Base-by-base conservation (phyloP, 1,140 invertebrate species). In the Druon quercuslanigerum region DNA sequence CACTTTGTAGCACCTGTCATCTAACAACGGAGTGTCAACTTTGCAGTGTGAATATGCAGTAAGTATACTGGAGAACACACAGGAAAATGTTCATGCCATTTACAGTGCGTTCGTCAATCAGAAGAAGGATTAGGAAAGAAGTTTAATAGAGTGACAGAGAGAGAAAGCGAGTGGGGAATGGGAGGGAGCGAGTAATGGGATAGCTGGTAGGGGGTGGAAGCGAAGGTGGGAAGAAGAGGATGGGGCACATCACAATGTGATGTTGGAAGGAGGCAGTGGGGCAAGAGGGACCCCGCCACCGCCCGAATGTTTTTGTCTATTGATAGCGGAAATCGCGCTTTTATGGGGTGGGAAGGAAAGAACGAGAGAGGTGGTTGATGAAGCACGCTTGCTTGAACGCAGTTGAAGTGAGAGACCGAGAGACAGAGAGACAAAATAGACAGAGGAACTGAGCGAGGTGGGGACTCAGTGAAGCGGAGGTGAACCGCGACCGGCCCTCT, bases 401-500 rank as follows among this genome's bases (percentile, higher is more conserved):
- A 60, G 12, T 60, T 33, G 57, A 4, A 60, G 60, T 71, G 50
- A 51, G 75, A 19, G 71, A 70, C 74, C 76, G 70, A 73, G 50
- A 73, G 73, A 73, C 77, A 82, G 72, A 51, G 19, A 72, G 17
- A 57, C 51, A n/a, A 19, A 20, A 78, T 25, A 74, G 56, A 78
- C 81, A 82, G 81, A 80, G 76, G 82, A 79, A 80, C 81, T 82
- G 82, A 81, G 80, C 82, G 79, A 84, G 73, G 75, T 78, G 80
- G 85, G 85, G 82, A 78, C 78, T 78, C 84, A 83, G 83, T 75
- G 83, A 87, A 89, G 86, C 88, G 89, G 90, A 89, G 89, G 86
- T 90, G 89, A 90, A 90, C 88, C 90, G 89, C 88, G 90, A 90
- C 90, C 89, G 90, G 89, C 90, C 89, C 89, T 90, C 90, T 88